Base-by-base conservation (phyloP, 2,888 invertebrate species). In the Dione juno region DNA sequence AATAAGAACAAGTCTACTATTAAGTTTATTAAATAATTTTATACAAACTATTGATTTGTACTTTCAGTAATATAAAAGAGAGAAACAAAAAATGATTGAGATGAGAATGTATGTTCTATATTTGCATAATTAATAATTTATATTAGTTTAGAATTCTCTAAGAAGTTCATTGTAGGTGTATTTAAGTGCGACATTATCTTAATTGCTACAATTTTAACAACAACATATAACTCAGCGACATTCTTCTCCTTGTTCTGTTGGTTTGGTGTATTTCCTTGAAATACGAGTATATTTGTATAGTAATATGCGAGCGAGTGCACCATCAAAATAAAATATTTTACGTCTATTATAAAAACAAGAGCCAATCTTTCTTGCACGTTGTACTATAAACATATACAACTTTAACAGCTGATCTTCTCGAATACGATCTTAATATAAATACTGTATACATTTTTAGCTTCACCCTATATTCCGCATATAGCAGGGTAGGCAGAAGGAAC, bases 141-240 rank as follows among this genome's bases (percentile, higher is more conserved):
- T 64, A 16, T n/a, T 59, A 37, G 13, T 64, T 3, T 3, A 16
- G 37, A 50, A 64, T 59, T 37, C 37, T 52, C 61, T 63, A n/a
- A 53, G 53, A 54, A 63, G 54, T 45, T 69, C 63, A 37, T 54
- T 54, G 63, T 37, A 37, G 63, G 43, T 84, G 82, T 86, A 88
- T 88, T 88, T 88, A 83, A 79, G 61, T 79, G 79, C 85, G 84
- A 84, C 83, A 81, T 86, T 84, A 80, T 77, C 82, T 84, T 89
- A 89, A 90, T 89, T 89, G 88, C 81, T 76, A 82, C 85, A 89
- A 90, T 69, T 89, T 87, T 87, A 79, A 77, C n/a, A n/a, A n/a
- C n/a, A n/a, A n/a, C 80, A 82, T 79, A 82, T 80, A 83, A 81
- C 82, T 82, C 82, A 86, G 78, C 81, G 84, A 84, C 89, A 89